phyloP scores from a whole-genome alignment of 2,888 invertebrate species.

The Ceriagrion tenellum region DNA sequence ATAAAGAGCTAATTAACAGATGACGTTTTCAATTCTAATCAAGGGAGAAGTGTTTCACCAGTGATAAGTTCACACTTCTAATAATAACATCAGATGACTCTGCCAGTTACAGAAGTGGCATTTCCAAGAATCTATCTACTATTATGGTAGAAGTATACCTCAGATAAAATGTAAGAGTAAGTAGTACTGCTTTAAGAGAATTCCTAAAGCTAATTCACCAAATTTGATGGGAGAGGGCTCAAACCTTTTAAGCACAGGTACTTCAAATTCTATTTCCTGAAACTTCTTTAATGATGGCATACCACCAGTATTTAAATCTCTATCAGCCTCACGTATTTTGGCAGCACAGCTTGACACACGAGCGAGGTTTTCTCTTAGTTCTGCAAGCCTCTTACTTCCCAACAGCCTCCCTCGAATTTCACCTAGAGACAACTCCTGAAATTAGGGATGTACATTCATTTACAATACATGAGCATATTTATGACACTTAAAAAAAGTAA shows the following conservation, averaged over 20 bases:
- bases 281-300: conserved; percentile 83
- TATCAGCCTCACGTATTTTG: conserved; percentile 79
- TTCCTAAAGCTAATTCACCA: background rate
- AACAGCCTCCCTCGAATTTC: conserved; percentile 85
- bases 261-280: conserved; percentile 87
- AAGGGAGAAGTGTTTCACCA: no score
- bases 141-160: no score
- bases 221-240: conserved; percentile 23
- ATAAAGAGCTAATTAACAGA: no score
- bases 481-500: background rate
- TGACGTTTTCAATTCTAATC: no score
- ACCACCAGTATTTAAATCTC: conserved; percentile 75
- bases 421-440: conserved; percentile 83
- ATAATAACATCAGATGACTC: no score
- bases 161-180: no score
- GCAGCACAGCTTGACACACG: conserved; percentile 84
- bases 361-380: conserved; percentile 85
- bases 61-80: no score
- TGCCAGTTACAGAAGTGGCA: no score
- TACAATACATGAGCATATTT: background rate
- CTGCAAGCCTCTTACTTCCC: conserved; percentile 85
- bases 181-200: background rate
- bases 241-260: conserved; percentile 84
- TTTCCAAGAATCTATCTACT: no score
- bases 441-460: conserved; percentile 15